A percentile compares a stretch with the other conserved stretches of the same genome.
Conservation (phyloP, 2,113 vertebrate genomes). For the Leptosomus discolor region DNA sequence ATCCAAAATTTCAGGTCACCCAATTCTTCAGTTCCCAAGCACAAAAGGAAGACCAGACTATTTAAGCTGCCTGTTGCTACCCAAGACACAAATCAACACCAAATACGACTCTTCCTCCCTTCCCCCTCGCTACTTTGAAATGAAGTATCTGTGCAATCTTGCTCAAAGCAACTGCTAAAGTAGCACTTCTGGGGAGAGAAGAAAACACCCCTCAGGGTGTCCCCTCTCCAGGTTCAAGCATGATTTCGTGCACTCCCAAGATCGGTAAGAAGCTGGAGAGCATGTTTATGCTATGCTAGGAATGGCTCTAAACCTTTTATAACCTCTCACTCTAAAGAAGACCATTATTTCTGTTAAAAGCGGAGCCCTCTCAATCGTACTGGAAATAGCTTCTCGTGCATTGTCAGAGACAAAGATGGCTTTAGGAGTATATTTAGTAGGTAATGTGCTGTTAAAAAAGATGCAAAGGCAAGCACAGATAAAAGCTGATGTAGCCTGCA, state of each 20-base stretch:
- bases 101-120: background rate
- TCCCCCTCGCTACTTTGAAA: background rate
- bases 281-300: background rate
- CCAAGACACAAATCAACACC: background rate
- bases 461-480: background rate
- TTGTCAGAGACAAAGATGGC: background rate
- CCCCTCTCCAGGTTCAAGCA: background rate
- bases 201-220: background rate
- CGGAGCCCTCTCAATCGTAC: background rate
- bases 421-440: background rate
- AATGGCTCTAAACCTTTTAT: background rate
- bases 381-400: background rate
- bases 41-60: background rate
- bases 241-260: background rate
- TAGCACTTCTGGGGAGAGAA: background rate
- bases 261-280: background rate
- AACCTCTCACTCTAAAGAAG: background rate
- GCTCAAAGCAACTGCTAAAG: background rate
- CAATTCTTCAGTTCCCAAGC: background rate
- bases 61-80: background rate
- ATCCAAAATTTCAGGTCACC: background rate
- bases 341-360: background rate
- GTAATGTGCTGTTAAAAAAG: background rate
- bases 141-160: background rate
- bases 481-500: background rate